A percentile compares a stretch with the other conserved stretches of the same genome.
These are phyloP conservation scores for Lymantria monacha DNA, from an alignment of 2,888 invertebrate genomes.

Conservation along the genomic window DNA sequence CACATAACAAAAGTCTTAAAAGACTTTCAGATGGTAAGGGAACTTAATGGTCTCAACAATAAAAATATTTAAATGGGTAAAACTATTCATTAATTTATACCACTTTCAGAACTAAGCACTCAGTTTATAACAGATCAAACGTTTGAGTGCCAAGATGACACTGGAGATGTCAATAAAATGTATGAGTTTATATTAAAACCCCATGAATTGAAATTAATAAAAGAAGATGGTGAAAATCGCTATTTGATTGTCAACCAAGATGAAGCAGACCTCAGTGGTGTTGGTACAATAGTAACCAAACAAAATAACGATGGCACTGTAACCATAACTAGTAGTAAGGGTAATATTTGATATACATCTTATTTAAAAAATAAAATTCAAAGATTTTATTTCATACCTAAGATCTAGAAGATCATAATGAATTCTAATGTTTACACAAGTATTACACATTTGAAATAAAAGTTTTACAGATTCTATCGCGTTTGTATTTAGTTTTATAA, in stretches of 20 bases:
- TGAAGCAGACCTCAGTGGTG: conserved; percentile 34
- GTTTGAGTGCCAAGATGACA: conserved; percentile 27
- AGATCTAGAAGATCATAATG: neutral
- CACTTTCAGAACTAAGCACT: conserved; percentile 15
- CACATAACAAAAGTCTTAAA: conserved; percentile 14
- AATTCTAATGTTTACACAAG: too few relatives aligned
- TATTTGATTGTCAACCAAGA: conserved; percentile 59
- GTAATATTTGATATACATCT: conserved; percentile 28
- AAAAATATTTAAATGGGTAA: neutral
- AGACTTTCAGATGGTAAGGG: conserved; percentile 35
- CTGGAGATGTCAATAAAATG: conserved; percentile 48
- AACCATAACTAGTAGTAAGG: conserved; percentile 60
- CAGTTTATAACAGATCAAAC: conserved; percentile 17
- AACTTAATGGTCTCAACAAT: neutral
- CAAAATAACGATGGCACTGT: conserved; percentile 73
- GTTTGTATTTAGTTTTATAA: too few relatives aligned
- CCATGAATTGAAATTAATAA: conserved; percentile 57
- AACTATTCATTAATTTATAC: neutral
- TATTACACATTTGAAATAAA: too few relatives aligned
- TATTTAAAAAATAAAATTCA: neutral
- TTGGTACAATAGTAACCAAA: conserved; percentile 56
- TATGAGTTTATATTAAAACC: conserved; percentile 54
- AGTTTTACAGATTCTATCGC: too few relatives aligned
- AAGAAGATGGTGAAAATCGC: conserved; percentile 51
- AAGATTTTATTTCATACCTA: neutral